Evolutionary conservation across 2,888 invertebrate species (phyloP).

Genomic region (Oscheius sp.): DNA sequence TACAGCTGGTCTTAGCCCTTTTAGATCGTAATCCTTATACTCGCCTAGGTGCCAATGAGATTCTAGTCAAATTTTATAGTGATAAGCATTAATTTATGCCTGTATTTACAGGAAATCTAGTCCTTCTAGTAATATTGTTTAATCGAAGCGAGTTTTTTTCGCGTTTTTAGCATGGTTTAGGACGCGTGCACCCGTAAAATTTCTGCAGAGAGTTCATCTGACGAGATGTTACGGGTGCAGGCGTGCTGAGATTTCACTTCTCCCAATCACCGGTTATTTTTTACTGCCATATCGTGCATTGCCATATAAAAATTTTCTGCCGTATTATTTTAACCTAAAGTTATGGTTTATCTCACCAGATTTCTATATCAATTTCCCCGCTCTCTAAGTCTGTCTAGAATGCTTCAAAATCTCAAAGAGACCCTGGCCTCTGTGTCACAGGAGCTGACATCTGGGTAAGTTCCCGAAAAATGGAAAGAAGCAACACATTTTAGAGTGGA

Average conservation of each 20-base stretch:
- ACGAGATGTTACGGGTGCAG: too few species aligned
- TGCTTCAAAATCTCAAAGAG: conserved; percentile 54
- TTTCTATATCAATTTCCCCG: not conserved
- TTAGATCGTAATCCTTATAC: conserved; percentile 12
- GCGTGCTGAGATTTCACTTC: too few species aligned
- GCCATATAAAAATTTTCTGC: not conserved
- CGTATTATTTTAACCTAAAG: too few species aligned
- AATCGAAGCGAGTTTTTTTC: not conserved
- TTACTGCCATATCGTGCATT: not conserved
- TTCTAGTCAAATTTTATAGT: conserved; percentile 9
- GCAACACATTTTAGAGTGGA: conserved; percentile 40
- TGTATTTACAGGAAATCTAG: not conserved
- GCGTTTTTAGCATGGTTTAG: not conserved
- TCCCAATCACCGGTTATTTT: too few species aligned
- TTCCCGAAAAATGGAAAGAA: not conserved
- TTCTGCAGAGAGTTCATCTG: too few species aligned
- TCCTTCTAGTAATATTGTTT: not conserved
- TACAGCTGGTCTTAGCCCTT: not conserved
- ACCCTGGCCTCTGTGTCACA: conserved; percentile 52
- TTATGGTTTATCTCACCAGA: too few species aligned
- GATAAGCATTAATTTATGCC: not conserved
- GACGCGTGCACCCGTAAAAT: not conserved
- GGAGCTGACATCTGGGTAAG: conserved; percentile 44
- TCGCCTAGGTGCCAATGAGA: conserved; percentile 22
- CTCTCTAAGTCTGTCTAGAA: conserved; percentile 18